Conservation (phyloP, 2,888 invertebrate species). For the Oscheius sp. region DNA sequence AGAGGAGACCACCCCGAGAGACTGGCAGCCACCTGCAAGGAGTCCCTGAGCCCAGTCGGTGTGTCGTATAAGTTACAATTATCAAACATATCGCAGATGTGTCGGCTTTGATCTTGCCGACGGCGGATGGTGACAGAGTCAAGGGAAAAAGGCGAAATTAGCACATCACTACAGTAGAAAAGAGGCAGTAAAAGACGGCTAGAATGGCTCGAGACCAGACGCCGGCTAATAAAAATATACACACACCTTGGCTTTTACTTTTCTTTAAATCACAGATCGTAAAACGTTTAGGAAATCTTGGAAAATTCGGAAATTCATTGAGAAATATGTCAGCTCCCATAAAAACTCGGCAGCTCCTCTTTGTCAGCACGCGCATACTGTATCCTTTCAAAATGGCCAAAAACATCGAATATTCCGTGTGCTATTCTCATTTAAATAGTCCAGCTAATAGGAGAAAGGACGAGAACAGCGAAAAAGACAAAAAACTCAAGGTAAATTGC, state of each 20-base stretch:
- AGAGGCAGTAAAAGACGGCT: background rate
- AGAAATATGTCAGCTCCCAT: too few relatives aligned
- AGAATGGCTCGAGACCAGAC: background rate
- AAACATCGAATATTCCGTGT: too few relatives aligned
- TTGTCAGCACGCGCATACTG: too few relatives aligned
- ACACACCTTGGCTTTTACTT: background rate
- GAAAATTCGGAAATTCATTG: too few relatives aligned
- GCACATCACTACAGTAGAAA: slow-evolving; percentile 31
- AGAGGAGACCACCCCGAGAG: background rate
- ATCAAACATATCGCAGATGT: slow-evolving; percentile 36
- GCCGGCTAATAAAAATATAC: background rate
- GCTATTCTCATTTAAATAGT: too few relatives aligned
- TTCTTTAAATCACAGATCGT: too few relatives aligned
- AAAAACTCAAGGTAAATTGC: too few relatives aligned
- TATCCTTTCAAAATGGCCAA: too few relatives aligned
- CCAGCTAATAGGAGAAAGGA: too few relatives aligned
- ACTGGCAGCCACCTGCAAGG: background rate
- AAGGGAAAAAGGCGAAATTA: slow-evolving; percentile 23
- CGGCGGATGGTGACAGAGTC: background rate
- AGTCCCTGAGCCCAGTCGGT: background rate
- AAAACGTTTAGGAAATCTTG: too few relatives aligned
- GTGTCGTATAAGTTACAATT: slow-evolving; percentile 35
- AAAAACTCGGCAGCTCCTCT: too few relatives aligned
- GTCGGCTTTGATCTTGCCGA: slow-evolving; percentile 28
- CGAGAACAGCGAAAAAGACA: too few relatives aligned